phyloP scores from a whole-genome alignment of 2,888 invertebrate genomes.

The Choreutis nemorana region DNA sequence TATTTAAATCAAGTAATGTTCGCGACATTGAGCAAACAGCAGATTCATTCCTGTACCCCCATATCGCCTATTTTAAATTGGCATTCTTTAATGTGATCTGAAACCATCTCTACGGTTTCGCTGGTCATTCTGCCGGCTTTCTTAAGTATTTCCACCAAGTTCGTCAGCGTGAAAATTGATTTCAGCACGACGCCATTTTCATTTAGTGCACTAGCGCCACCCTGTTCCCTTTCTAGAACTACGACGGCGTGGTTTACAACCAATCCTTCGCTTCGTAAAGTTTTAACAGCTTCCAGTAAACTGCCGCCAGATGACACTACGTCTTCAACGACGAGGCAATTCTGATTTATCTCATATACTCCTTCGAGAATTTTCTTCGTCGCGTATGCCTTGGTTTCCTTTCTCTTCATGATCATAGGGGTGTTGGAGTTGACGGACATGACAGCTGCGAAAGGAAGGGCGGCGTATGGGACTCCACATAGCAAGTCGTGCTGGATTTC shows the following conservation, averaged over 20 bases:
- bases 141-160: constrained; percentile 69
- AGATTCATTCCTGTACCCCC: no score
- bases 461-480: constrained; percentile 98
- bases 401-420: constrained; percentile 91
- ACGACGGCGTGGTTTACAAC: constrained; percentile 83
- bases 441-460: constrained; percentile 90
- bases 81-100: constrained; percentile 43
- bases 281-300: constrained; percentile 86
- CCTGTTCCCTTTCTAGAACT: constrained; percentile 93
- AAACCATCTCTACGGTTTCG: constrained; percentile 40
- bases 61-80: constrained; percentile 29
- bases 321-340: constrained; percentile 92
- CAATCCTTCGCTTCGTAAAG: constrained; percentile 69
- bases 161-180: constrained; percentile 72
- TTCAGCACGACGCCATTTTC: constrained; percentile 75
- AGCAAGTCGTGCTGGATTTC: constrained; percentile 69
- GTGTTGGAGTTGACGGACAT: constrained; percentile 74
- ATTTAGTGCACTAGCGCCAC: constrained; percentile 78
- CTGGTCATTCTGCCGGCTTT: constrained; percentile 70
- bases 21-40: no score
- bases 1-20: no score
- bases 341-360: constrained; percentile 68
- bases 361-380: constrained; percentile 96
- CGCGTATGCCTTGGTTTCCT: constrained; percentile 94
- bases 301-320: constrained; percentile 94